Percentiles rank a stretch among this genome's conserved stretches.
phyloP scores from a whole-genome alignment of 92 coral and sea anemone species.

The Heteractis magnifica region DNA sequence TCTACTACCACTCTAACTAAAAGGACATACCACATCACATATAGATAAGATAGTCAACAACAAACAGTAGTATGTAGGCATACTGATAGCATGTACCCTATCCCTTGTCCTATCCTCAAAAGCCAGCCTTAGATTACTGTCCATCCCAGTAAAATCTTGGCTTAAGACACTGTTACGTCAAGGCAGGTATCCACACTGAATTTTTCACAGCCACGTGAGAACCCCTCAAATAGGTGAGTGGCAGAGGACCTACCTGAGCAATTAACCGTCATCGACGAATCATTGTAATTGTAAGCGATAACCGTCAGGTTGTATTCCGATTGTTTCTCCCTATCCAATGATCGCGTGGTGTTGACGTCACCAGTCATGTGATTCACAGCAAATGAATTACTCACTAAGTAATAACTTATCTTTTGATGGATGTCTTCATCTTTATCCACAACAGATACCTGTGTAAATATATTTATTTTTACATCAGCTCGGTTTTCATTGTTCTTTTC shows the following conservation, averaged over 20 bases:
- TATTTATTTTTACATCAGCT: no score
- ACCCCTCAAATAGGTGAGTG: no score
- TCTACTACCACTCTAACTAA: constrained; percentile 28
- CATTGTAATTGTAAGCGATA: constrained; percentile 31
- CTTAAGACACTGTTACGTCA: no score
- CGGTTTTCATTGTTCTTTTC: no score
- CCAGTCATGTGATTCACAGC: constrained; percentile 55
- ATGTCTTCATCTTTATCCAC: constrained; percentile 43
- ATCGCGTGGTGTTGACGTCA: constrained; percentile 44
- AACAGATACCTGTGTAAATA: constrained; percentile 28
- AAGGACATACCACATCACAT: neutral
- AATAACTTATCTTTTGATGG: constrained; percentile 12
- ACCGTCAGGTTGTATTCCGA: constrained; percentile 49
- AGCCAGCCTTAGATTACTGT: no score
- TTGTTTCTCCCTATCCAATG: constrained; percentile 58
- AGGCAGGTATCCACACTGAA: no score
- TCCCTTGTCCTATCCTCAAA: no score
- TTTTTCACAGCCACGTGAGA: neutral
- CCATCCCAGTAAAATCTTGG: no score
- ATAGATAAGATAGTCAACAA: neutral
- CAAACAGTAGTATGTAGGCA: neutral
- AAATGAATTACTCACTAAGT: constrained; percentile 36
- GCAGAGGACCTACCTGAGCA: constrained; percentile 46
- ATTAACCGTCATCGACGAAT: constrained; percentile 33
- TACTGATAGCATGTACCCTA: neutral